Evolutionary conservation across 1,140 invertebrate genomes (phyloP).

Genomic region (Leptinotarsa lineolata): DNA sequence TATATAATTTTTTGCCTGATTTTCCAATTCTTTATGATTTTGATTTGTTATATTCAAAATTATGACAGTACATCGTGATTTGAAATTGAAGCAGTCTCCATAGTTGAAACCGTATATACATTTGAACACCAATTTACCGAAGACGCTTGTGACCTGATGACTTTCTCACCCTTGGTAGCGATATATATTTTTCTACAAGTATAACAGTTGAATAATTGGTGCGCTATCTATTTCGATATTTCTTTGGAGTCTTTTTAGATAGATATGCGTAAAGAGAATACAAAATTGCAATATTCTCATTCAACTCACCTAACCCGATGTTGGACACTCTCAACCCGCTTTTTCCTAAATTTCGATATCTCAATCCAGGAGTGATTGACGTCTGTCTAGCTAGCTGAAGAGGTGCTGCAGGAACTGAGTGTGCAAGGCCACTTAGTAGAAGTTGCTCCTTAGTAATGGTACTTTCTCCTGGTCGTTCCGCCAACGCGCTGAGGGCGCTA

Average conservation of each 20-base stretch:
- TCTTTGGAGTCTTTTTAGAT: not conserved
- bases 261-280: not conserved
- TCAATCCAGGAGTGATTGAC: slow-evolving; percentile 73
- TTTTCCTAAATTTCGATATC: slow-evolving; percentile 90
- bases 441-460: slow-evolving; percentile 54
- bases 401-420: slow-evolving; percentile 53
- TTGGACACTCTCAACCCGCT: slow-evolving; percentile 90
- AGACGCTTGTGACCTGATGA: too few relatives aligned
- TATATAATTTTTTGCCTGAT: too few relatives aligned
- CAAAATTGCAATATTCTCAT: not conserved
- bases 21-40: too few relatives aligned
- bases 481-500: slow-evolving; percentile 56
- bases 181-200: too few relatives aligned
- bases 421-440: slow-evolving; percentile 55
- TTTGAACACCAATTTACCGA: too few relatives aligned
- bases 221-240: not conserved
- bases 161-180: too few relatives aligned
- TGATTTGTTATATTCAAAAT: too few relatives aligned
- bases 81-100: too few relatives aligned
- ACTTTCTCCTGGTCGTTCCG: slow-evolving; percentile 55
- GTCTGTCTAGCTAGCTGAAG: slow-evolving; percentile 60
- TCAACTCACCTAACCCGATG: slow-evolving; percentile 76
- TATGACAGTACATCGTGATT: too few relatives aligned
- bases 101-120: too few relatives aligned
- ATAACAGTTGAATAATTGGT: too few relatives aligned